Conservation (phyloP, 2,888 invertebrate genomes). For the Notodonta dromedarius region DNA sequence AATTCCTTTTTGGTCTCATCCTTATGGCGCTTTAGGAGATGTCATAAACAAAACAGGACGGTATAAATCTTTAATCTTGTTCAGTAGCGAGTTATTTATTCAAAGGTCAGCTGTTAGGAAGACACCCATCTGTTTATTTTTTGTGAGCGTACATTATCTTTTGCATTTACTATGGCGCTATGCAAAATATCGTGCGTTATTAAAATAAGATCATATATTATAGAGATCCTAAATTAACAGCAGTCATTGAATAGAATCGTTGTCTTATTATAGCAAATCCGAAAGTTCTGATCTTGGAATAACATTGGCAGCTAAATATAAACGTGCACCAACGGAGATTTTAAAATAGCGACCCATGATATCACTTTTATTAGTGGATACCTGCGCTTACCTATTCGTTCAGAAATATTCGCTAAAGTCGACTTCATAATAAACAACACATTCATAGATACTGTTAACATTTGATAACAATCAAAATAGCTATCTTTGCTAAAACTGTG, state of each 20-base stretch:
- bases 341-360: slow-evolving; percentile 7
- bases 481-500: no score
- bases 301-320: slow-evolving; percentile 16
- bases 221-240: neutral
- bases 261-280: neutral
- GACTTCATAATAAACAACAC: neutral
- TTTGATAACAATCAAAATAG: neutral
- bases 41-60: no score
- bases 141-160: no score
- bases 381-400: slow-evolving; percentile 3
- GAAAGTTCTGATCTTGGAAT: slow-evolving; percentile 15
- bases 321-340: neutral
- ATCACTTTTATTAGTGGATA: slow-evolving; percentile 12
- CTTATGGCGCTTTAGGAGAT: no score
- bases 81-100: no score
- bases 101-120: no score
- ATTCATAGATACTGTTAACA: neutral
- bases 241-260: neutral
- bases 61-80: no score
- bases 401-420: slow-evolving; percentile 1
- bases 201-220: neutral
- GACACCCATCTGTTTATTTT: no score
- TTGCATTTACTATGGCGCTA: no score
- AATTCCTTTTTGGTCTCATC: no score
- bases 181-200: no score